A percentile compares a stretch with the other conserved stretches of the same genome.
Conservation (phyloP, 92 coral and sea anemone genomes). For the Bergia sp. region DNA sequence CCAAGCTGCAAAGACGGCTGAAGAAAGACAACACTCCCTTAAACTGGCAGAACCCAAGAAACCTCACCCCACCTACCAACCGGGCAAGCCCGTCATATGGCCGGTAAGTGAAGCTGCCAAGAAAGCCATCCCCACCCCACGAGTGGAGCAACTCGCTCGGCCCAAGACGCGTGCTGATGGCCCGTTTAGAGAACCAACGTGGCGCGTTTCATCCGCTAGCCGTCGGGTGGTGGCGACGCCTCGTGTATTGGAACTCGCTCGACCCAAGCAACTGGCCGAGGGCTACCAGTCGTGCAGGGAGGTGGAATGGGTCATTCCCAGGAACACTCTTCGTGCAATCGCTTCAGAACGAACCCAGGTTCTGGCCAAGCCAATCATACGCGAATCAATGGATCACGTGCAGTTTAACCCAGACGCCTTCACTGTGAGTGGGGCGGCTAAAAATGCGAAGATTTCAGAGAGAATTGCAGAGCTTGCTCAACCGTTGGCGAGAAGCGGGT, state of each 20-base stretch:
- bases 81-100: conserved; percentile 72
- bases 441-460: conserved; percentile 74
- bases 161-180: conserved; percentile 91
- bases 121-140: conserved; percentile 69
- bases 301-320: conserved; percentile 72
- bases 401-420: conserved; percentile 96
- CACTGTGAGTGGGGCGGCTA: conserved; percentile 83
- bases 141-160: conserved; percentile 82
- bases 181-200: conserved; percentile 81
- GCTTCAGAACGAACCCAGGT: conserved; percentile 86
- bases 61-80: conserved; percentile 71
- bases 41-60: conserved; percentile 84
- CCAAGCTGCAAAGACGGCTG: conserved; percentile 86
- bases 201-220: conserved; percentile 87
- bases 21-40: conserved; percentile 83
- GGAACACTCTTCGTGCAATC: conserved; percentile 75
- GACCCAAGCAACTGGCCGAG: conserved; percentile 78
- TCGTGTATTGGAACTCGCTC: conserved; percentile 82
- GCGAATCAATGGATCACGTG: conserved; percentile 91
- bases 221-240: conserved; percentile 83
- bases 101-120: conserved; percentile 77
- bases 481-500: conserved; percentile 67
- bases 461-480: conserved; percentile 88
- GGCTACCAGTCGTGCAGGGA: conserved; percentile 82
- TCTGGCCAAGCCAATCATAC: conserved; percentile 77